phyloP scores from a whole-genome alignment of 2,797 vertebrate species.

The Scomberomorus guttatus region DNA sequence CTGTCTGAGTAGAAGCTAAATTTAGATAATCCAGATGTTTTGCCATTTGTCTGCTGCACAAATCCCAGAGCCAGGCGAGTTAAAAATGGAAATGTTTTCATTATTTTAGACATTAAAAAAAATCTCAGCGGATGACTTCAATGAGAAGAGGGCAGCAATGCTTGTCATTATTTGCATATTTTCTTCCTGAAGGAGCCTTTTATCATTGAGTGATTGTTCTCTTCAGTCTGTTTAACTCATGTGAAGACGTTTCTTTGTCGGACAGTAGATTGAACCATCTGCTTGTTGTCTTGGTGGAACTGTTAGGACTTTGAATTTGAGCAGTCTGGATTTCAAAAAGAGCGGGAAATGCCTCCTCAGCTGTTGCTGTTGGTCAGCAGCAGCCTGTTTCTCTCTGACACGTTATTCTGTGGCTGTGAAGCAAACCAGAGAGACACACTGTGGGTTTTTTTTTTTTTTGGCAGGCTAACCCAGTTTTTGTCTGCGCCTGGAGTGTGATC shows the following conservation, averaged over 20 bases:
- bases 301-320: slow-evolving; percentile 6
- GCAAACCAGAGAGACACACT: not conserved
- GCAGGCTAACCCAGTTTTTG: slow-evolving; percentile 28
- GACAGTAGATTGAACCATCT: not conserved
- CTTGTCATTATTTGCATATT: slow-evolving; percentile 27
- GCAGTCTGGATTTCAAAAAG: slow-evolving; percentile 40
- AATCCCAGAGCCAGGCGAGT: slow-evolving; percentile 45
- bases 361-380: slow-evolving; percentile 42
- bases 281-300: not conserved
- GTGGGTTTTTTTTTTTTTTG: slow-evolving; percentile 37
- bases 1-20: slow-evolving; percentile 63
- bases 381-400: slow-evolving; percentile 24
- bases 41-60: slow-evolving; percentile 47
- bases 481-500: slow-evolving; percentile 28
- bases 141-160: slow-evolving; percentile 3
- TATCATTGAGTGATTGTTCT: slow-evolving; percentile 11
- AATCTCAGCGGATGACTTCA: slow-evolving; percentile 27
- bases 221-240: not conserved
- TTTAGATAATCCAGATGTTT: slow-evolving; percentile 71
- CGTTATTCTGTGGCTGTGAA: slow-evolving; percentile 32
- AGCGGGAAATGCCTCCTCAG: slow-evolving; percentile 58
- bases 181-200: slow-evolving; percentile 37
- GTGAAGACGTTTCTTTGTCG: slow-evolving; percentile 6
- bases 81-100: slow-evolving; percentile 59
- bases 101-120: slow-evolving; percentile 42